Conservation (phyloP, 2,888 invertebrate genomes). For the Hoplodrina blanda region DNA sequence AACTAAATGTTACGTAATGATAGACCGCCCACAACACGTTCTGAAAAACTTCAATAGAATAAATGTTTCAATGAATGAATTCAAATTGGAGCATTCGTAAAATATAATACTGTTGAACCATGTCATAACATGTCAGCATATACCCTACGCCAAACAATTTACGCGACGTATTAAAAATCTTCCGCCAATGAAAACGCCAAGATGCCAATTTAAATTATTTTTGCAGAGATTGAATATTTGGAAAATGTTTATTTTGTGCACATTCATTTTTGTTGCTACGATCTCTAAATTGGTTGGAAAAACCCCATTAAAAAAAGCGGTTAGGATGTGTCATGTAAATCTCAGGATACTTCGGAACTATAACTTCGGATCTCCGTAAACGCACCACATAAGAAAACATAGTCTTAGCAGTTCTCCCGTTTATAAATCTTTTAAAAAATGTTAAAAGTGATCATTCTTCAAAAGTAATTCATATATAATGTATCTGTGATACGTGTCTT, state of each 20-base stretch:
- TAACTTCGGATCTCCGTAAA: too few species aligned
- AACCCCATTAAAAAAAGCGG: slow-evolving; percentile 9
- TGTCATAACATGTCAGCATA: slow-evolving; percentile 65
- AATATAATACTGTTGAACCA: slow-evolving; percentile 60
- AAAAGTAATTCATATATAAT: too few species aligned
- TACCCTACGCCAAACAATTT: slow-evolving; percentile 48
- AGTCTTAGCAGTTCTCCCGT: too few species aligned
- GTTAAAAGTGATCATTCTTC: too few species aligned
- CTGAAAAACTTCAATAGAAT: slow-evolving; percentile 62
- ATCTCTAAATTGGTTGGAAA: slow-evolving; percentile 19
- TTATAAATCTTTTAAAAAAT: too few species aligned
- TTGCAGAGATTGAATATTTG: slow-evolving; percentile 20
- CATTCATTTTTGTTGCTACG: slow-evolving; percentile 31
- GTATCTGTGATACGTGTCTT: too few species aligned
- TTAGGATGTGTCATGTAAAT: slow-evolving; percentile 6
- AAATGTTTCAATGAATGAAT: slow-evolving; percentile 66
- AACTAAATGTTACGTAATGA: slow-evolving; percentile 65
- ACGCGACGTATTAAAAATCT: slow-evolving; percentile 54
- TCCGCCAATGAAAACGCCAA: slow-evolving; percentile 30
- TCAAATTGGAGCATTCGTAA: slow-evolving; percentile 56
- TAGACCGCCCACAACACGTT: slow-evolving; percentile 56
- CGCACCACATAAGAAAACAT: too few species aligned
- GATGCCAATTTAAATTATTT: slow-evolving; percentile 47
- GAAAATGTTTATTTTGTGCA: slow-evolving; percentile 33
- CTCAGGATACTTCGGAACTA: slow-evolving; percentile 15